Evolutionary conservation across 2,888 invertebrate species (phyloP).

Genomic region (Melanargia galathea): DNA sequence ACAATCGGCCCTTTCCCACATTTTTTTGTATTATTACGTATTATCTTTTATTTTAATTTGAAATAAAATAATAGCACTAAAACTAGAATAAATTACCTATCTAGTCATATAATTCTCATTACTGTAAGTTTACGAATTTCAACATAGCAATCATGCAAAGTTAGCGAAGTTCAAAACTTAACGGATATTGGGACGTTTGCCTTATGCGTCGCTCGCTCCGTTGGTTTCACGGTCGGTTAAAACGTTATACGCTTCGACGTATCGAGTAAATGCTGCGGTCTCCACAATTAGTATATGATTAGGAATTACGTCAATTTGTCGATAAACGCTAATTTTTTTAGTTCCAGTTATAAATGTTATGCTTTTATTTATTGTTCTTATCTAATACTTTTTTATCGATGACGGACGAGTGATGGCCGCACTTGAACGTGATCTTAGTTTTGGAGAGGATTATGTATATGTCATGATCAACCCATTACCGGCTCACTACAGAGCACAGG

Average conservation of each 20-base stretch:
- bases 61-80: too few relatives aligned
- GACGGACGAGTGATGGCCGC: background rate
- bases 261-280: conserved; percentile 19
- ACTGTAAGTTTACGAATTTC: too few relatives aligned
- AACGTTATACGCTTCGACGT: conserved; percentile 33
- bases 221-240: conserved; percentile 48
- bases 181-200: too few relatives aligned
- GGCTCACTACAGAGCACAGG: too few relatives aligned
- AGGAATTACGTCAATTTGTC: conserved; percentile 34
- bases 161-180: too few relatives aligned
- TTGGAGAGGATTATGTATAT: background rate
- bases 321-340: conserved; percentile 32
- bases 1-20: too few relatives aligned
- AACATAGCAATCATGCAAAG: too few relatives aligned
- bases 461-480: background rate
- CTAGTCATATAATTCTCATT: too few relatives aligned
- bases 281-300: conserved; percentile 24
- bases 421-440: background rate
- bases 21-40: too few relatives aligned
- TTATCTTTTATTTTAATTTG: too few relatives aligned
- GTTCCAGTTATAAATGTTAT: conserved; percentile 26
- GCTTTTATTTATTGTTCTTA: conserved; percentile 13
- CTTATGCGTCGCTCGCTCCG: conserved; percentile 55
- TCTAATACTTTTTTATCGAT: background rate
- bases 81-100: too few relatives aligned